phyloP scores from a whole-genome alignment of 1,140 invertebrate genomes.

The Centruroides sculpturatus region DNA sequence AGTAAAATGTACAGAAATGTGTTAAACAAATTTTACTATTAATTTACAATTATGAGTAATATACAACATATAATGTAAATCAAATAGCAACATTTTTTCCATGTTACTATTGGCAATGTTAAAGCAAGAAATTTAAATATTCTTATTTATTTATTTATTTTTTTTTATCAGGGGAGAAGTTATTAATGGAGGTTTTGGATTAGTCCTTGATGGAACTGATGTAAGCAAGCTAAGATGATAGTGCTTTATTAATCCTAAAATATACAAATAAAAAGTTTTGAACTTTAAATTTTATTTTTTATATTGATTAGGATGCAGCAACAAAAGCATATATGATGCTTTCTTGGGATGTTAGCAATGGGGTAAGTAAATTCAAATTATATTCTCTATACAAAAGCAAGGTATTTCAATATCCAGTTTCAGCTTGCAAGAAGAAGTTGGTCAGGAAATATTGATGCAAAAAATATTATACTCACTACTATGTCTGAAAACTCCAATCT shows the following conservation, averaged over 20 bases:
- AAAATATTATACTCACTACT: conserved; percentile 34
- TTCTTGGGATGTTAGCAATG: conserved; percentile 52
- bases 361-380: conserved; percentile 27
- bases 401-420: not conserved
- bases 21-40: no score
- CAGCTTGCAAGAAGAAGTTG: conserved; percentile 31
- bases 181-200: conserved; percentile 52
- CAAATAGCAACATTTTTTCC: no score
- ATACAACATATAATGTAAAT: no score
- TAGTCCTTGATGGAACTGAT: conserved; percentile 45
- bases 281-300: no score
- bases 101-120: no score
- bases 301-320: conserved; percentile 30
- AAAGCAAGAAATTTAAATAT: no score
- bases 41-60: no score
- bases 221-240: conserved; percentile 19
- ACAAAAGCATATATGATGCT: conserved; percentile 36
- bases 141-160: no score
- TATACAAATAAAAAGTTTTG: no score
- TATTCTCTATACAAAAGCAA: no score
- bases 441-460: conserved; percentile 37
- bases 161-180: conserved; percentile 42
- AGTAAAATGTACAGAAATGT: no score
- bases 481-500: conserved; percentile 36
- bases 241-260: no score